A percentile compares a stretch with the other conserved stretches of the same genome.
Evolutionary conservation across 2,888 invertebrate genomes (phyloP).

Genomic region (Pyrgus malvae): DNA sequence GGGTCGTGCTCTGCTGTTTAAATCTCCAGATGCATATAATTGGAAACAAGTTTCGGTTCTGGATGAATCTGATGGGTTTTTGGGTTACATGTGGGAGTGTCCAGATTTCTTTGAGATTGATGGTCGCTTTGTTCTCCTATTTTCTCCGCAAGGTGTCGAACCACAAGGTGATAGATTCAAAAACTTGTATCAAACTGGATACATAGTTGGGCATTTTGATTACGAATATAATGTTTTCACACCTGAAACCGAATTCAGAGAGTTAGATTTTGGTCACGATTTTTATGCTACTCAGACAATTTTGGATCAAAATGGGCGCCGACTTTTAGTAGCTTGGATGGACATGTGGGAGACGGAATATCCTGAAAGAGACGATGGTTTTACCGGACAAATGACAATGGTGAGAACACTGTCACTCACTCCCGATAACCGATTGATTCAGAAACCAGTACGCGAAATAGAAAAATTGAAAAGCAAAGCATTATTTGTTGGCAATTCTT

Average conservation of each 20-base stretch:
- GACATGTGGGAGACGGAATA: constrained; percentile 70
- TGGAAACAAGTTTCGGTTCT: constrained; percentile 57
- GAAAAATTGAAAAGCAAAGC: constrained; percentile 34
- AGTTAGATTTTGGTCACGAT: constrained; percentile 67
- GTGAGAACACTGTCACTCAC: constrained; percentile 54
- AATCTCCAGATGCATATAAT: constrained; percentile 53
- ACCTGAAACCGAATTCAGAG: constrained; percentile 48
- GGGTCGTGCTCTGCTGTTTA: constrained; percentile 59
- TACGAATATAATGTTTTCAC: constrained; percentile 51
- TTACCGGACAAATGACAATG: constrained; percentile 65
- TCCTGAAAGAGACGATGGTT: constrained; percentile 61
- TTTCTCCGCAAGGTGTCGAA: constrained; percentile 68
- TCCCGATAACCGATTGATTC: constrained; percentile 45
- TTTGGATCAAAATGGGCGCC: constrained; percentile 44
- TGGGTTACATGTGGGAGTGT: constrained; percentile 77
- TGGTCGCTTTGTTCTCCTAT: constrained; percentile 58
- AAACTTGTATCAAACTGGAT: constrained; percentile 67
- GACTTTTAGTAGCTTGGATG: constrained; percentile 65
- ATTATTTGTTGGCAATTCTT: constrained; percentile 41
- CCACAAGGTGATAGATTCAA: constrained; percentile 56
- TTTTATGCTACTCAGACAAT: constrained; percentile 71
- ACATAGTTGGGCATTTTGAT: constrained; percentile 67
- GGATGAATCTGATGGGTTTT: constrained; percentile 53
- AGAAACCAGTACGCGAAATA: constrained; percentile 52
- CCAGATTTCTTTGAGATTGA: constrained; percentile 72